phyloP scores from a whole-genome alignment of 2,113 vertebrate genomes.

The Saccopteryx bilineata region DNA sequence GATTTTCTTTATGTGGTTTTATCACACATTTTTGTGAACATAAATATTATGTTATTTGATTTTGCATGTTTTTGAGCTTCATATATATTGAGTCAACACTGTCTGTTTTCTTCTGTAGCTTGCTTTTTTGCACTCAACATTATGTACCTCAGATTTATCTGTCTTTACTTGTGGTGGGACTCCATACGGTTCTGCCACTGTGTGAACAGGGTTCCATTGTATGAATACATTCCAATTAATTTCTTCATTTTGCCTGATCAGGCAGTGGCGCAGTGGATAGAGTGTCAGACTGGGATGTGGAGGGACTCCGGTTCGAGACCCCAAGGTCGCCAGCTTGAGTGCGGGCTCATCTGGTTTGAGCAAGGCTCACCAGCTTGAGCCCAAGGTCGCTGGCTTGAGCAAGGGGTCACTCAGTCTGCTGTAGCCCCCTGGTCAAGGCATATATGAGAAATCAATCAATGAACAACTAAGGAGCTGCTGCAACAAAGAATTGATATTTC shows the following conservation, averaged over 20 bases:
- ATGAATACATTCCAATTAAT: background rate
- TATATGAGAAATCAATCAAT: too few relatives aligned
- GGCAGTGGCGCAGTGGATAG: too few relatives aligned
- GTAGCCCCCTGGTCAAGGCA: too few relatives aligned
- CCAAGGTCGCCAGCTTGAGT: too few relatives aligned
- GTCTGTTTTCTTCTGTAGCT: background rate
- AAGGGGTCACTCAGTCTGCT: too few relatives aligned
- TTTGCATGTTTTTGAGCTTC: slow-evolving; percentile 34
- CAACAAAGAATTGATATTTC: too few relatives aligned
- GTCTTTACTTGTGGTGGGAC: background rate
- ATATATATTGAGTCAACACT: slow-evolving; percentile 1
- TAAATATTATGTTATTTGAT: background rate
- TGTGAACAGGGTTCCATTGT: background rate
- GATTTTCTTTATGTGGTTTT: slow-evolving; percentile 42
- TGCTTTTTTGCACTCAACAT: background rate
- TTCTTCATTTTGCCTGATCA: background rate
- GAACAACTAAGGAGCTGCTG: too few relatives aligned
- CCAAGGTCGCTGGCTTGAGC: too few relatives aligned
- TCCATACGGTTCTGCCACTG: background rate
- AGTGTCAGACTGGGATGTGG: too few relatives aligned
- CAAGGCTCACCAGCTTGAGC: too few relatives aligned
- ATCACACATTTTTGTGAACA: background rate
- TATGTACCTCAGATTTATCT: background rate
- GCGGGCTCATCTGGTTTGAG: too few relatives aligned
- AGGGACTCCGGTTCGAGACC: too few relatives aligned